These are phyloP conservation scores for Sorex fumeus DNA, from an alignment of 2,113 vertebrate species.

Conservation along the genomic window DNA sequence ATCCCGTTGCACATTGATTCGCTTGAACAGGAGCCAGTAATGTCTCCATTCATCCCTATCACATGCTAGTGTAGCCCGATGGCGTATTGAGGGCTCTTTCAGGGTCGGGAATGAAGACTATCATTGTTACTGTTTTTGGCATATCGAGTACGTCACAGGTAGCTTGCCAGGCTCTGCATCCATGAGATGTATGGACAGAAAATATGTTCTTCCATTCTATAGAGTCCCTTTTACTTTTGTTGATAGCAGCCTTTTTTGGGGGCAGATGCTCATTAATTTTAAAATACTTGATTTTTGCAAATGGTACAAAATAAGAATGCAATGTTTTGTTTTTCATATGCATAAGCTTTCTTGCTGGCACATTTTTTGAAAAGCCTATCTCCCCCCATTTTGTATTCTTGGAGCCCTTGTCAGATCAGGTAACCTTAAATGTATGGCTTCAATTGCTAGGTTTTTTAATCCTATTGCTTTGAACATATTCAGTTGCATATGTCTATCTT, in stretches of 20 bases:
- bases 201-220: neutral
- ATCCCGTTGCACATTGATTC: too few species aligned
- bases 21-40: too few species aligned
- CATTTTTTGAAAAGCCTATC: neutral
- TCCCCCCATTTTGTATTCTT: too few species aligned
- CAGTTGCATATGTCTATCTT: too few species aligned
- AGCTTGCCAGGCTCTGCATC: too few species aligned
- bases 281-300: neutral
- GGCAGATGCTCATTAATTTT: neutral
- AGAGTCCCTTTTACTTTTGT: neutral
- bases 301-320: neutral
- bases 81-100: too few species aligned
- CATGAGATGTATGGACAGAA: neutral
- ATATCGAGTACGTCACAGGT: too few species aligned
- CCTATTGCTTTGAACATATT: neutral
- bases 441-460: neutral
- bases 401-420: neutral
- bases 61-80: too few species aligned
- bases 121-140: too few species aligned
- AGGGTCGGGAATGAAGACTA: too few species aligned
- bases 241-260: neutral
- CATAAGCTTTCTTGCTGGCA: neutral
- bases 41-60: too few species aligned
- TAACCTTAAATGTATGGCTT: neutral
- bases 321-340: neutral